Percentiles rank a stretch among this genome's conserved stretches.
phyloP scores from a whole-genome alignment of 2,797 vertebrate genomes.

The Microctenopoma stevenorrisi region DNA sequence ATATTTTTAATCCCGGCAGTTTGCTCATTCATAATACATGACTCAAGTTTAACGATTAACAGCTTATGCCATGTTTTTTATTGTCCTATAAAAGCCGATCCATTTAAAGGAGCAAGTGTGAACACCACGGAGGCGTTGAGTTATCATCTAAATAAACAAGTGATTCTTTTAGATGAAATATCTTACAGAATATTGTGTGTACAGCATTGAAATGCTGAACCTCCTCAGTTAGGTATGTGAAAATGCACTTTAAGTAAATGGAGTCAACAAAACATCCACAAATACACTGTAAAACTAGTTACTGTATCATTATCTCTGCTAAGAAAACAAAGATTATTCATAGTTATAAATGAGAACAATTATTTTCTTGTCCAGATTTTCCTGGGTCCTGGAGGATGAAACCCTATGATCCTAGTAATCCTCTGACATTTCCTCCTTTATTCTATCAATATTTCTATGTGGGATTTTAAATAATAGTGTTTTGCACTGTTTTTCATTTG shows the following conservation, averaged over 20 bases:
- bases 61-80: slow-evolving; percentile 1
- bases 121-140: background rate
- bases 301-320: too few species aligned
- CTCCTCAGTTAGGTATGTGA: too few species aligned
- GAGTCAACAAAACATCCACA: too few species aligned
- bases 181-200: background rate
- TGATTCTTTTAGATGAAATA: background rate
- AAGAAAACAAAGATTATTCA: too few species aligned
- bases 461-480: background rate
- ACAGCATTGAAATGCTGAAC: background rate
- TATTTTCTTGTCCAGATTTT: background rate
- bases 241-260: too few species aligned
- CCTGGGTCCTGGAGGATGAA: background rate
- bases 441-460: background rate
- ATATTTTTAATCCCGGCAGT: slow-evolving; percentile 40
- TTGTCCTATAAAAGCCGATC: background rate
- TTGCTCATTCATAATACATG: slow-evolving; percentile 36
- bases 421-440: background rate
- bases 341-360: too few species aligned
- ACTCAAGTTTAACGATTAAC: slow-evolving; percentile 8
- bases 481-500: background rate
- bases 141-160: background rate
- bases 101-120: background rate
- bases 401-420: background rate
- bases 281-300: too few species aligned